Base-by-base conservation (phyloP, 1,140 invertebrate genomes). In the Hyles vespertilio region DNA sequence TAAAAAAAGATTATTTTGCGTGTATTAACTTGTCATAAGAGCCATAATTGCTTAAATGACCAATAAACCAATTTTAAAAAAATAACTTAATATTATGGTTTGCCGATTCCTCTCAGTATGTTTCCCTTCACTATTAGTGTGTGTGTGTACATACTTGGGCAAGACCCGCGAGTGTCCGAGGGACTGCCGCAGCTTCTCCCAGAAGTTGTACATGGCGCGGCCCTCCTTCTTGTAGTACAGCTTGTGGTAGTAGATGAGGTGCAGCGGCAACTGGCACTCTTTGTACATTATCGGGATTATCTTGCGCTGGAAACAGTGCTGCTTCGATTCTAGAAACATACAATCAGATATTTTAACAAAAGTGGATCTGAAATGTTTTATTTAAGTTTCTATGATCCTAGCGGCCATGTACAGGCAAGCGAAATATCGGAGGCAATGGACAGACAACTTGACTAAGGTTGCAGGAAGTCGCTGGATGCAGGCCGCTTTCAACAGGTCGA, bases 201-300 rank as follows among this genome's bases (percentile, higher is more conserved):
- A 86, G 60, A 86, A 86, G 63, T 83, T 63, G 61, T 75, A 82
- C 43, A 59, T 46, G 47, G 32, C 67, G 62, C 22, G 69, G 7
- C 40, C 51, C 43, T 62, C 34, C 32, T 60, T 68, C 5, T 64
- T 65, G 63, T 77, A 80, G 61, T 71, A 62, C 55, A 87, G 70
- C 58, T 73, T 76, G 70, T 79, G 74, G 60, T 81, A 79, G 68
- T 76, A 77, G 5, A 57, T 67, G 10, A 81, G 62, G 59, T 81
- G 72, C 5, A 55, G 47, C 0, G 84, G 84, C 56, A 81, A 55
- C 32, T 61, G 40, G 57, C 80, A 84, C 7, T 72, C 59, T 0
- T 74, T 69, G 62, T 82, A 84, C 71, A 84, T 75, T 53, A 82
- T 62, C 2, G 81, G 81, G 3, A 86, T 69, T 48, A 86, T 70